Base-by-base conservation (phyloP, 2,113 vertebrate genomes). In the Theristicus caerulescens region DNA sequence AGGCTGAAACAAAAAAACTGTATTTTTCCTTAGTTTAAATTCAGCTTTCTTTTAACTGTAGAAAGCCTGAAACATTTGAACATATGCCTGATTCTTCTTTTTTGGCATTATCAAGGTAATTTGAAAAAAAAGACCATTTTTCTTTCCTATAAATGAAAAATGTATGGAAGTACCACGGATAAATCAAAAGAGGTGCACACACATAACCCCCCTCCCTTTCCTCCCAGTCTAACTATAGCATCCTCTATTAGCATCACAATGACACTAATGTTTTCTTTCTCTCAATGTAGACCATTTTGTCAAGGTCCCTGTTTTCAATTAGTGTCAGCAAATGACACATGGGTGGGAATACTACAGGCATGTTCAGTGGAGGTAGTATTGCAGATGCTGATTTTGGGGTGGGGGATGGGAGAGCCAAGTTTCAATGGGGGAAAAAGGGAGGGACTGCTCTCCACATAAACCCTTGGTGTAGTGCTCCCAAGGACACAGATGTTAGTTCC, bases 171-270 rank as follows among this genome's bases (percentile, higher is more conserved):
- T 40, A 47, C 64, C 44, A 90, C 64, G 66, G 82, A 77, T 89
- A 90, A 74, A 90, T 92, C 32, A 82, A 94, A 95, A 44, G 24
- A 59, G 32, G 47, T 79, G 61, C 55, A 86, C 34, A 55, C 82
- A 91, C 52, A 88, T 71, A 85, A 29, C 4, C 24, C 40, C 46
- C 15, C 31, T 19, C 9, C 31, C 26, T 80, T 81, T 95, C 21
- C 72, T 93, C 49, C 17, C 27, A 76, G 67, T 42, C 47, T 66
- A 94, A 93, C 69, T 92, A 46, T 8, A 69, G 59, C 85, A 93
- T 88, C 65, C 16, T 57, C 61, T 65, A 95, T 97, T 97, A 94
- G 59, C 93, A 97, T 95, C 90, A 96, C 66, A 96, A 96, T 91
- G 74, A 77, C 74, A 89, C 72, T 71, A 80, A 94, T 96, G 91